A percentile compares a stretch with the other conserved stretches of the same genome.
phyloP scores from a whole-genome alignment of 64 coral and sea anemone genomes.

The Actinia equina region DNA sequence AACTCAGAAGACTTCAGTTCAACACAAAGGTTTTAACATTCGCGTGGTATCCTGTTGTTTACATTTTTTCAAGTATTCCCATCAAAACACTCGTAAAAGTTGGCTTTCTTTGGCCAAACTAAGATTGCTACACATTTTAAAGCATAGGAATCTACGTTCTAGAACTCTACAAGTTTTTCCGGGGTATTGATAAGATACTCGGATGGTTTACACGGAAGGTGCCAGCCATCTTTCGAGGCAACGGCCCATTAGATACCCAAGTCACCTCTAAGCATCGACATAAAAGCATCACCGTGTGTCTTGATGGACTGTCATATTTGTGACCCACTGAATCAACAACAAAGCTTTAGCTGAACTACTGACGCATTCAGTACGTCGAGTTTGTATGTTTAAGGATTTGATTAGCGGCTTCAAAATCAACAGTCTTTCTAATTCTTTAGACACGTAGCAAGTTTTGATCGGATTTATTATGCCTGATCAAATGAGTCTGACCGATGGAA shows the following conservation, averaged over 20 bases:
- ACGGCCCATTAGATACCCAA: not conserved
- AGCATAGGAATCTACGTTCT: not conserved
- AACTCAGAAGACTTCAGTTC: too few relatives aligned
- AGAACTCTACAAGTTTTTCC: not conserved
- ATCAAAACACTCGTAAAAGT: conserved; percentile 5
- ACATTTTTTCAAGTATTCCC: conserved; percentile 8
- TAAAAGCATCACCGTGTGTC: not conserved
- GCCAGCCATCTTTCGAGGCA: not conserved
- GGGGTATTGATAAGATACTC: not conserved
- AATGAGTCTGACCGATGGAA: conserved; percentile 17
- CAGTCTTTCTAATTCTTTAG: conserved; percentile 4
- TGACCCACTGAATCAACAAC: not conserved
- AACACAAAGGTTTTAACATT: not conserved
- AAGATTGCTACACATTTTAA: not conserved
- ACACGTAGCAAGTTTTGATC: conserved; percentile 18
- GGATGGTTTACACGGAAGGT: not conserved
- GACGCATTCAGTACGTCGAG: not conserved
- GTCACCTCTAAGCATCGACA: not conserved
- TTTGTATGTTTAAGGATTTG: not conserved
- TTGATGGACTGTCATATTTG: not conserved
- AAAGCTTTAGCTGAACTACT: conserved; percentile 30
- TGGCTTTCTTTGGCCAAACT: not conserved
- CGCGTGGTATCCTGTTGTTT: not conserved
- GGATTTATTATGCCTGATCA: conserved; percentile 28
- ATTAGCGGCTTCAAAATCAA: not conserved